Base-by-base conservation (phyloP, 2,888 invertebrate species). In the Agonopterix subpropinquella region DNA sequence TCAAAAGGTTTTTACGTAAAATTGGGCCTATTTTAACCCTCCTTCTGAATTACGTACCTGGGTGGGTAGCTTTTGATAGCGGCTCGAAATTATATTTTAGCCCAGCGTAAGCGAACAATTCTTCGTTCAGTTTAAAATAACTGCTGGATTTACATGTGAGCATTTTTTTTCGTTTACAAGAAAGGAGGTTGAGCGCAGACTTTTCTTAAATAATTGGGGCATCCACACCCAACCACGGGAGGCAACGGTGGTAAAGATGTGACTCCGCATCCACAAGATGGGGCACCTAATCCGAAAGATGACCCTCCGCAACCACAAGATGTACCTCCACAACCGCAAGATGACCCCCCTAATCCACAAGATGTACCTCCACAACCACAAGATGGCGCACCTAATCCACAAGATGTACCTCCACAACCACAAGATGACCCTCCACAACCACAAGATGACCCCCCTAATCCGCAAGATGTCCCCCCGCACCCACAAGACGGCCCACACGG, bases 131-230 rank as follows among this genome's bases (percentile, higher is more conserved):
- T 13, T 13, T 13, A 13, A 13, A 13, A 13, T 2, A 18, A 18
- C 3, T 18, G 18, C 4, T 18, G 2, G 1, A 13, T 13, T 13
- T 18, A 1, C 3, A 2, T 18, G 18, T 18, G 18, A 18, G 18
- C 13, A 18, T 18, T 18, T 18, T 4, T 4, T 7, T 28, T 28
- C 4, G 7, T 50, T 70, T 55, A 80, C 67, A 80, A 64, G 58
- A 69, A 81, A 0, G 82, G 82, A 0, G 81, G 82, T 28, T 69
- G 78, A 5, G 80, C 53, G n/a, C 70, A 67, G 0, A 79, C 64
- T 54, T 82, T 74, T 8, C 80, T 64, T 41, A 81, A 61, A 58
- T 74, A 77, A 51, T 75, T 71, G 0, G 28, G 28, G 39, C 62
- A 52, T 13, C 64, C 62, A 2, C 63, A 46, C n/a, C 48, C 65